A percentile compares a stretch with the other conserved stretches of the same genome.
Evolutionary conservation across 1,140 invertebrate genomes (phyloP).

Genomic region (Lethocerus indicus): DNA sequence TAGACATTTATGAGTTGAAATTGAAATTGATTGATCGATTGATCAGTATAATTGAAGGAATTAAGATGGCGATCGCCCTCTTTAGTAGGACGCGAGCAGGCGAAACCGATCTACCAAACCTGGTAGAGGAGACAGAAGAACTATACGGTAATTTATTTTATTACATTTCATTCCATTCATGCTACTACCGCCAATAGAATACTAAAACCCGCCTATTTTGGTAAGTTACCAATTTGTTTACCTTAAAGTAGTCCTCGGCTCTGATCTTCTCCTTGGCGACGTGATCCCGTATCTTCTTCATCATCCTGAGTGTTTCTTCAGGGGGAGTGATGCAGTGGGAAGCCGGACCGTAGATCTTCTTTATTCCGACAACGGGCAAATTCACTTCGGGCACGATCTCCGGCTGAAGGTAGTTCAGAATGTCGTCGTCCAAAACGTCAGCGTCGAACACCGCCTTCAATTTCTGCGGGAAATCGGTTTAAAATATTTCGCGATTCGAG

Average conservation of each 20-base stretch:
- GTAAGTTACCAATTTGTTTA: not conserved
- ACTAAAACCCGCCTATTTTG: not conserved
- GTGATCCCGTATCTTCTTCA: conserved; percentile 2
- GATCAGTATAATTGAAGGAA: no score
- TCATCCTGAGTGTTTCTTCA: not conserved
- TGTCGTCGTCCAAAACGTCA: not conserved
- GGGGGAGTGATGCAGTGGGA: not conserved
- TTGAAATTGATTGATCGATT: no score
- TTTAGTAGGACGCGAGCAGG: no score
- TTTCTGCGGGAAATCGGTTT: not conserved
- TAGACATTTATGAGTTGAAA: no score
- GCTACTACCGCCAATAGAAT: not conserved
- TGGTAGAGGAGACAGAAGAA: no score
- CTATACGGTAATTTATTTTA: not conserved
- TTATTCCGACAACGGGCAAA: not conserved
- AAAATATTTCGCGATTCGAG: not conserved
- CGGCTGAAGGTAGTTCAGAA: not conserved
- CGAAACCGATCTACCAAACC: no score
- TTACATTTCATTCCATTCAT: not conserved
- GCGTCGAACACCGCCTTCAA: not conserved
- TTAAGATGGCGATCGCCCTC: no score
- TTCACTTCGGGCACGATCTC: not conserved
- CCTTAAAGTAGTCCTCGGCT: not conserved
- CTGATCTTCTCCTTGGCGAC: not conserved
- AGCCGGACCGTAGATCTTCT: not conserved